These are phyloP conservation scores for Dryas iulia DNA, from an alignment of 1,140 invertebrate species.

Conservation along the genomic window DNA sequence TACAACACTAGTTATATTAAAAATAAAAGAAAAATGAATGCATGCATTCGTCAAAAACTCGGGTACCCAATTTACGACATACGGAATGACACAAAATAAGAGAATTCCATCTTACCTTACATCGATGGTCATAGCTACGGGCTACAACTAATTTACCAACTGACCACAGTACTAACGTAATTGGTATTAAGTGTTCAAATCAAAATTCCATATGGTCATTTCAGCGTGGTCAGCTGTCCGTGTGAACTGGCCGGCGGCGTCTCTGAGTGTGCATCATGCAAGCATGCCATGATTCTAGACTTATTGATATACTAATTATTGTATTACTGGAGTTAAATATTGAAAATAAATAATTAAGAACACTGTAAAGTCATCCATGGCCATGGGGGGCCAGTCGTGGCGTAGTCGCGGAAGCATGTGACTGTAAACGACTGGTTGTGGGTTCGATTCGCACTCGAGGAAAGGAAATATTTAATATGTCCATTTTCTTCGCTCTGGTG, in stretches of 20 bases:
- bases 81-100: background rate
- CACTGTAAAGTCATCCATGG: too few species aligned
- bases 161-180: constrained; percentile 1
- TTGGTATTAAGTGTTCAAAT: constrained; percentile 5
- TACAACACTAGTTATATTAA: too few species aligned
- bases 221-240: constrained; percentile 6
- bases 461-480: too few species aligned
- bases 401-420: too few species aligned
- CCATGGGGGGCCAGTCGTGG: too few species aligned
- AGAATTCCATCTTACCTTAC: background rate
- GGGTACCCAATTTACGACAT: background rate
- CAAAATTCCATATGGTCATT: constrained; percentile 6
- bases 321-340: background rate
- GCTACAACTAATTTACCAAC: constrained; percentile 4
- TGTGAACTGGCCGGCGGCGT: constrained; percentile 25
- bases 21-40: background rate
- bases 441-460: too few species aligned
- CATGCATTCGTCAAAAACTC: background rate
- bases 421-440: too few species aligned
- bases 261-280: background rate
- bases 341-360: too few species aligned
- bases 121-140: background rate
- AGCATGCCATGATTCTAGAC: constrained; percentile 5
- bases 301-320: background rate
- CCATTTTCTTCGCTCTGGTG: too few species aligned